phyloP scores from a whole-genome alignment of 2,113 vertebrate species.

The Abramis brama region DNA sequence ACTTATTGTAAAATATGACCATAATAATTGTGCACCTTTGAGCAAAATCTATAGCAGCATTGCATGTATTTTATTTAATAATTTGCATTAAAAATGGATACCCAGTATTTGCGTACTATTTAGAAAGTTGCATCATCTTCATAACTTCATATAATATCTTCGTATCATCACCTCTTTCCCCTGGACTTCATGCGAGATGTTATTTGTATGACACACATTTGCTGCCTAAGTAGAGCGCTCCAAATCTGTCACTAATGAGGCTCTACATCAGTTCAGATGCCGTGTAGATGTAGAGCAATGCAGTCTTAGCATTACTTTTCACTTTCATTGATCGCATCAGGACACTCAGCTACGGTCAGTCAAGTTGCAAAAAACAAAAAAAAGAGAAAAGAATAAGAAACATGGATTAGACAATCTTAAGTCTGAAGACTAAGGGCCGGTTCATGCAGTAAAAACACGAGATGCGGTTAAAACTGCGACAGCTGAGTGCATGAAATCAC shows the following conservation, averaged over 20 bases:
- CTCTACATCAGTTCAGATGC: neutral
- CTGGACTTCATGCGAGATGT: neutral
- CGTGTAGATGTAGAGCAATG: neutral
- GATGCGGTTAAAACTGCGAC: no score
- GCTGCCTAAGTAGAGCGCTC: neutral
- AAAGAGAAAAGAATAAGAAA: neutral
- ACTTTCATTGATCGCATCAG: neutral
- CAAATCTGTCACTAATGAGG: conserved; percentile 6
- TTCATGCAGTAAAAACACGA: no score
- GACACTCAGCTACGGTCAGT: neutral
- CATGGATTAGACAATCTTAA: neutral
- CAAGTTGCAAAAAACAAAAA: neutral
- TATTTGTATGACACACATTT: conserved; percentile 4
- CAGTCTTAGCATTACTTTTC: neutral
- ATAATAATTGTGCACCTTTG: neutral
- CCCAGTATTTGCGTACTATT: neutral
- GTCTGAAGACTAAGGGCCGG: neutral
- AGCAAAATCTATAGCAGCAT: neutral
- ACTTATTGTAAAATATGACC: neutral
- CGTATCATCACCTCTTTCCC: neutral
- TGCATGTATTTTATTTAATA: neutral
- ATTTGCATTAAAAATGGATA: neutral
- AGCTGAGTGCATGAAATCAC: no score
- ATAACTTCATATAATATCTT: neutral
- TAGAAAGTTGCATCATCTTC: neutral